These are phyloP conservation scores for human DNA, from an alignment of 2,113 vertebrate genomes.

Conservation along the genomic window GRCh38 chr15:91660001-91660500, in stretches of 20 bases:
- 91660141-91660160: background rate
- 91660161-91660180: background rate
- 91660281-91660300: background rate
- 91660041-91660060: background rate
- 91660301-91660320: slow-evolving; percentile 28
- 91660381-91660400: background rate
- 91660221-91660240: background rate
- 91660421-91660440: slow-evolving; percentile 13
- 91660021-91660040: background rate
- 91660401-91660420: slow-evolving; percentile 20
- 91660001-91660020: background rate
- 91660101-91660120: background rate
- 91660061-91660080: background rate
- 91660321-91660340: slow-evolving; percentile 12
- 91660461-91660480: background rate
- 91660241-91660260: background rate
- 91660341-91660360: slow-evolving; percentile 58
- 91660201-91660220: rapidly evolving
- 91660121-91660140: background rate
- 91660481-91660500: background rate
- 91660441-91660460: slow-evolving; percentile 21
- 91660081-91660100: background rate
- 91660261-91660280: background rate
- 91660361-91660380: slow-evolving; percentile 48
- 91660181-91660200: background rate